Percentiles rank a stretch among this genome's conserved stretches.
phyloP scores from a whole-genome alignment of 2,888 invertebrate genomes.

The Drosophila yooni region DNA sequence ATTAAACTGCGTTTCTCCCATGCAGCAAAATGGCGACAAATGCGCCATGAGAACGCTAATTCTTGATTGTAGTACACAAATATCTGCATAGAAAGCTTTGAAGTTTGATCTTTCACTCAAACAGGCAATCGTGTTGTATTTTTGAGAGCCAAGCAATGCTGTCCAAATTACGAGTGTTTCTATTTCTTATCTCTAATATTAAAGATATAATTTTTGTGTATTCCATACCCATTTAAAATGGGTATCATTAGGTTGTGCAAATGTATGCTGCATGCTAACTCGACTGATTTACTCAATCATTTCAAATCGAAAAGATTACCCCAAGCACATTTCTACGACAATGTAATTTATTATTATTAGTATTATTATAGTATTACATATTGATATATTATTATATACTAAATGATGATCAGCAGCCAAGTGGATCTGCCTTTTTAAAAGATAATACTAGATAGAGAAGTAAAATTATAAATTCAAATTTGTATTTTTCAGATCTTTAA shows the following conservation, averaged over 20 bases:
- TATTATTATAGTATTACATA: neutral
- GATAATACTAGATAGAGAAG: neutral
- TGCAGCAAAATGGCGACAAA: slow-evolving; percentile 56
- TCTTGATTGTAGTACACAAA: slow-evolving; percentile 13
- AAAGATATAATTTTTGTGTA: neutral
- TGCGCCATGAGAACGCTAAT: slow-evolving; percentile 31
- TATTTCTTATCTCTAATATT: neutral
- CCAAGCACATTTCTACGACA: neutral
- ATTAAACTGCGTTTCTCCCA: slow-evolving; percentile 49
- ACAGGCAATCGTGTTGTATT: neutral
- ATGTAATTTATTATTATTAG: neutral
- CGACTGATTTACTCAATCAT: neutral
- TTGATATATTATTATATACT: neutral
- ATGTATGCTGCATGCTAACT: neutral
- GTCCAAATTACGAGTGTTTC: neutral
- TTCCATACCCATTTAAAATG: neutral
- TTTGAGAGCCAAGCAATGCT: neutral
- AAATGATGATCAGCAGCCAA: neutral
- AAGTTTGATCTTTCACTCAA: neutral
- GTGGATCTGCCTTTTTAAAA: neutral
- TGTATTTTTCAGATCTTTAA: neutral
- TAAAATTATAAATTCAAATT: neutral
- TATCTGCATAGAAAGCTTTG: slow-evolving; percentile 4
- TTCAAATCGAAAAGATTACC: neutral
- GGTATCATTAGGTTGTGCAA: neutral